Evolutionary conservation across 2,888 invertebrate species (phyloP).

Genomic region (Lycaena phlaeas): DNA sequence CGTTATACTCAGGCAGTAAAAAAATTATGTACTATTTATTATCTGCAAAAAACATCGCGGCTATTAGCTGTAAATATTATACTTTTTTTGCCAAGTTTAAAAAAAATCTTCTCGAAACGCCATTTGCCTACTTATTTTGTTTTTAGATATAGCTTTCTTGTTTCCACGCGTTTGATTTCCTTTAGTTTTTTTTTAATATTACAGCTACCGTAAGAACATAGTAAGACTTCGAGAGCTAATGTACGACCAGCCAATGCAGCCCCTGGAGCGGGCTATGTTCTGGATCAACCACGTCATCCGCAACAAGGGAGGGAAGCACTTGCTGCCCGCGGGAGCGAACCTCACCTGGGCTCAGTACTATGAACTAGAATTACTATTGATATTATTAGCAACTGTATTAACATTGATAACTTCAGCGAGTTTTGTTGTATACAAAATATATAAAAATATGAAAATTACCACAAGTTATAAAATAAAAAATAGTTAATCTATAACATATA

Average conservation of each 20-base stretch:
- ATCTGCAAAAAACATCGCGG: too few relatives aligned
- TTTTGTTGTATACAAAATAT: background rate
- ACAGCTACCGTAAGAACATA: slow-evolving; percentile 29
- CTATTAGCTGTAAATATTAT: too few relatives aligned
- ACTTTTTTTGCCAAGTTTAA: too few relatives aligned
- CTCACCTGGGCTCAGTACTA: slow-evolving; percentile 23
- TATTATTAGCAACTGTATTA: background rate
- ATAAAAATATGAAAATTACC: background rate
- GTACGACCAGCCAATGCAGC: slow-evolving; percentile 39
- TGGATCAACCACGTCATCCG: slow-evolving; percentile 2
- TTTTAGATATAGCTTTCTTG: too few relatives aligned
- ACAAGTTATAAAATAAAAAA: background rate
- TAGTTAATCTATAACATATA: too few relatives aligned
- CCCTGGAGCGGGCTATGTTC: slow-evolving; percentile 23
- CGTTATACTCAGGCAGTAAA: too few relatives aligned
- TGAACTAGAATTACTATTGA: slow-evolving; percentile 7
- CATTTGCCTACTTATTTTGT: too few relatives aligned
- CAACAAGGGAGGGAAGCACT: slow-evolving; percentile 4
- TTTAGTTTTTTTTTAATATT: slow-evolving; percentile 12
- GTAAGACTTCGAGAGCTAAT: slow-evolving; percentile 28
- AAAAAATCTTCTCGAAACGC: too few relatives aligned
- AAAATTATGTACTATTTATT: too few relatives aligned
- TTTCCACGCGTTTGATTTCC: too few relatives aligned
- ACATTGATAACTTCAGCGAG: background rate
- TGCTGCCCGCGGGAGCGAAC: slow-evolving; percentile 32